Base-by-base conservation (phyloP, 2,797 vertebrate genomes). In the Octomys mimax region DNA sequence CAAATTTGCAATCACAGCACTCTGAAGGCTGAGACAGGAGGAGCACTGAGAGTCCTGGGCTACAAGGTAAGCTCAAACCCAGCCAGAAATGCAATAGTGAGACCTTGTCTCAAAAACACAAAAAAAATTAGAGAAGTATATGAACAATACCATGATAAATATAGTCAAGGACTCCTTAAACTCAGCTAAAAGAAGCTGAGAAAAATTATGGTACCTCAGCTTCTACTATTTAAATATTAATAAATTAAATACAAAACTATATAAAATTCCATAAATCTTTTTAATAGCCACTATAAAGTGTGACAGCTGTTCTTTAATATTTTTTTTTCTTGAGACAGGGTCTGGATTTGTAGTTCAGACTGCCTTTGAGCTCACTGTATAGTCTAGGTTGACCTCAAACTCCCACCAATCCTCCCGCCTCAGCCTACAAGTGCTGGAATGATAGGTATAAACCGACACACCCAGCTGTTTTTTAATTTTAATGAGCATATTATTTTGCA, bases 161-260 rank as follows among this genome's bases (percentile, higher is more conserved):
- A 75, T 18, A 85, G 73, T 49, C 75, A 73, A 77, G 12, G 21
- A 73, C 8, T 78, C 26, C 68, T 89, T 70, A 87, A 94, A 85
- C 39, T 70, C 57, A 71, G 31, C 73, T 91, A 52, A 93, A 94
- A 88, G 49, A 18, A 79, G 8, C 31, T 90, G 5, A 89, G 64
- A 83, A 80, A 89, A 92, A 71, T 19, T 90, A 64, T 59, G 5
- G 62, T 92, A 12, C 33, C 36, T 54, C 70, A 87, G 33, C 89
- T 95, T 92, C 68, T 95, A 89, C 14, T 31, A 87, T 78, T 82
- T 79, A 95, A 88, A n/a, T 86, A 86, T 82, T 94, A 91, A 94
- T 84, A 24, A 95, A 93, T 89, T 91, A 87, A 95, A 88, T 22
- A 33, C 19, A 79, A 96, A 96, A 95, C 52, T 94, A 18, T 86